phyloP scores from a whole-genome alignment of 1,140 invertebrate genomes.

The Gerris buenoi region DNA sequence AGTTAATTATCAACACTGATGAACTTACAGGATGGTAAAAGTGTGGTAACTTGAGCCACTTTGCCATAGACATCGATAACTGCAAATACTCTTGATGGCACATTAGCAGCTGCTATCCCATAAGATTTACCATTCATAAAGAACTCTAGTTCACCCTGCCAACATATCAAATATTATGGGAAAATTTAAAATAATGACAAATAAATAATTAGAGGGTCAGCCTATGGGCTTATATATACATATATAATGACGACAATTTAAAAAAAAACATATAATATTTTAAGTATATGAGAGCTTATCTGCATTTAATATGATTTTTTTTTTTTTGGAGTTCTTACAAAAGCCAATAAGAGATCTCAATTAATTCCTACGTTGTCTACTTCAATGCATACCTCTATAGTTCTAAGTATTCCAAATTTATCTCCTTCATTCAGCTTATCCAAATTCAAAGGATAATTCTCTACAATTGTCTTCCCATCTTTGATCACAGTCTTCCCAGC shows the following conservation, averaged over 20 bases:
- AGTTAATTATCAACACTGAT: no score
- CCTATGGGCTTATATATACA: no score
- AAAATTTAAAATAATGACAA: no score
- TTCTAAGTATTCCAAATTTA: conserved; percentile 61
- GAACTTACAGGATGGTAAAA: not conserved
- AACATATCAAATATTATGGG: conserved; percentile 14
- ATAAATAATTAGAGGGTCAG: no score
- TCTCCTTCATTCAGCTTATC: conserved; percentile 73
- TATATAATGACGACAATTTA: no score
- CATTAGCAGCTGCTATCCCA: conserved; percentile 61
- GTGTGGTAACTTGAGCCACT: conserved; percentile 67
- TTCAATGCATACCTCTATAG: not conserved
- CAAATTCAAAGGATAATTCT: conserved; percentile 70
- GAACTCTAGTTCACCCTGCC: conserved; percentile 67
- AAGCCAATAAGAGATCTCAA: no score
- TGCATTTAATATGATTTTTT: no score
- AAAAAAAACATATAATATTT: no score
- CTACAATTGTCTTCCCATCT: conserved; percentile 59
- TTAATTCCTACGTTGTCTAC: no score
- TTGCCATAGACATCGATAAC: conserved; percentile 85
- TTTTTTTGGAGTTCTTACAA: no score
- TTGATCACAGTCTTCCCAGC: conserved; percentile 68
- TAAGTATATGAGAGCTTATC: no score
- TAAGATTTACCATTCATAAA: conserved; percentile 78
- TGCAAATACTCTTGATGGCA: conserved; percentile 63